These are phyloP conservation scores for Poeciliopsis infans DNA, from an alignment of 2,797 vertebrate genomes.

Conservation along the genomic window DNA sequence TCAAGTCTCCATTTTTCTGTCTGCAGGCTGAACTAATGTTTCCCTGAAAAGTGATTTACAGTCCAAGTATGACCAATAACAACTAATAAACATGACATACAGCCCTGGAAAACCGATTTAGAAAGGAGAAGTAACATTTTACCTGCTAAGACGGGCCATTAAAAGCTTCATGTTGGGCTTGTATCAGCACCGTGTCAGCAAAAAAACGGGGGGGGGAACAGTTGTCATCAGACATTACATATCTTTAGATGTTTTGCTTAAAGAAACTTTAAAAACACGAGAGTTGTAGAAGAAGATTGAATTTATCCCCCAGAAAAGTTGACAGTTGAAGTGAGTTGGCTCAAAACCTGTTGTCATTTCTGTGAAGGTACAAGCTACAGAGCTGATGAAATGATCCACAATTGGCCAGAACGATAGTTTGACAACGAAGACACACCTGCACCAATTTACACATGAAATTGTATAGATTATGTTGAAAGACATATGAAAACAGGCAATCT, in stretches of 20 bases:
- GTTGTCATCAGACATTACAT: slow-evolving; percentile 35
- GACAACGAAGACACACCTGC: neutral
- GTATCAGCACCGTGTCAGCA: slow-evolving; percentile 34
- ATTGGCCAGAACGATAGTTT: slow-evolving; percentile 15
- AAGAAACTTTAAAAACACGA: slow-evolving; percentile 28
- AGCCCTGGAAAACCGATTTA: slow-evolving; percentile 48
- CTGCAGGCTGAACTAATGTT: slow-evolving; percentile 44
- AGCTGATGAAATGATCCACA: slow-evolving; percentile 15
- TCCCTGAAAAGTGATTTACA: slow-evolving; percentile 57
- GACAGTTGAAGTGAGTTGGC: slow-evolving; percentile 27
- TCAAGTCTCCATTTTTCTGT: slow-evolving; percentile 53
- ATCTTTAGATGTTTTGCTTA: slow-evolving; percentile 40
- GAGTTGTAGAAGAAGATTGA: slow-evolving; percentile 28
- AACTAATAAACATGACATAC: slow-evolving; percentile 55
- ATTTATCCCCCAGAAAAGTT: slow-evolving; percentile 24
- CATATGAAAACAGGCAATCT: too few species aligned
- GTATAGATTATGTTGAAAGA: too few species aligned
- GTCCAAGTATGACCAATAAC: slow-evolving; percentile 57
- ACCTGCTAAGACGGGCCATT: slow-evolving; percentile 34
- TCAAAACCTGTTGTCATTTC: slow-evolving; percentile 29
- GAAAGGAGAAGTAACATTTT: slow-evolving; percentile 44
- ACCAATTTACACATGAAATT: too few species aligned
- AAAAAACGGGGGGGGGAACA: slow-evolving; percentile 17
- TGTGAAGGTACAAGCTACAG: slow-evolving; percentile 33
- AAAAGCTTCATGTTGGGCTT: slow-evolving; percentile 40